phyloP scores from a whole-genome alignment of 2,797 vertebrate species.

The Aeoliscus strigatus region DNA sequence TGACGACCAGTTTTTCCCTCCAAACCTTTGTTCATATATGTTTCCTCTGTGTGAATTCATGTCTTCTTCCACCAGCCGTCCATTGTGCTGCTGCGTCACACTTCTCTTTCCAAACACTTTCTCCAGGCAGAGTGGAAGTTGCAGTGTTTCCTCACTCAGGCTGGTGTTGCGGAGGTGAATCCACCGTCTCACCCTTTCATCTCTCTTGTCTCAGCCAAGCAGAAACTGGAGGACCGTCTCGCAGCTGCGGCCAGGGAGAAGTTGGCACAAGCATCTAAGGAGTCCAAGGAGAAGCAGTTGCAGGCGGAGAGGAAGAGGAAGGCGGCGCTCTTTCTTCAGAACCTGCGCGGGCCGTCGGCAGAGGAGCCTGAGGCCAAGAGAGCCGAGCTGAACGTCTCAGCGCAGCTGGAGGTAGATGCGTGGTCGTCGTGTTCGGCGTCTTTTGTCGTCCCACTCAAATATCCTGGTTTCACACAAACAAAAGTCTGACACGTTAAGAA shows the following conservation, averaged over 20 bases:
- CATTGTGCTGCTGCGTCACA: neutral
- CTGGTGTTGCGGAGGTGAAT: neutral
- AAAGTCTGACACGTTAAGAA: too few species aligned
- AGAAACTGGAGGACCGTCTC: constrained; percentile 93
- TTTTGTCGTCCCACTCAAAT: too few species aligned
- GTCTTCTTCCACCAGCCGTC: neutral
- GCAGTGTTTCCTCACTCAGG: neutral
- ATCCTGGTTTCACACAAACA: too few species aligned
- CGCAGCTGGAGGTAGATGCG: constrained; percentile 74
- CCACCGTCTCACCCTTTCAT: constrained; percentile 21
- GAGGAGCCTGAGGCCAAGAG: constrained; percentile 81
- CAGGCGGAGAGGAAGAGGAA: constrained; percentile 96
- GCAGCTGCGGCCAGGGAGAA: constrained; percentile 95
- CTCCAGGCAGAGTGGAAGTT: neutral
- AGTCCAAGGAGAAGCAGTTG: constrained; percentile 97
- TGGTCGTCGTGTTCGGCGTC: too few species aligned
- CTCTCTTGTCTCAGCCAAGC: constrained; percentile 80
- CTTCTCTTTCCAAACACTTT: constrained; percentile 1
- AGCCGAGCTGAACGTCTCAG: constrained; percentile 72
- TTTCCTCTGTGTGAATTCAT: neutral
- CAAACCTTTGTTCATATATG: too few species aligned
- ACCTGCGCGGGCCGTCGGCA: constrained; percentile 78
- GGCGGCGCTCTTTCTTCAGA: constrained; percentile 92
- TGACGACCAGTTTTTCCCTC: too few species aligned
- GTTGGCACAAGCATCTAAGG: constrained; percentile 95